A percentile compares a stretch with the other conserved stretches of the same genome.
phyloP scores from a whole-genome alignment of 2,113 vertebrate genomes.

The Cephalopterus ornatus region DNA sequence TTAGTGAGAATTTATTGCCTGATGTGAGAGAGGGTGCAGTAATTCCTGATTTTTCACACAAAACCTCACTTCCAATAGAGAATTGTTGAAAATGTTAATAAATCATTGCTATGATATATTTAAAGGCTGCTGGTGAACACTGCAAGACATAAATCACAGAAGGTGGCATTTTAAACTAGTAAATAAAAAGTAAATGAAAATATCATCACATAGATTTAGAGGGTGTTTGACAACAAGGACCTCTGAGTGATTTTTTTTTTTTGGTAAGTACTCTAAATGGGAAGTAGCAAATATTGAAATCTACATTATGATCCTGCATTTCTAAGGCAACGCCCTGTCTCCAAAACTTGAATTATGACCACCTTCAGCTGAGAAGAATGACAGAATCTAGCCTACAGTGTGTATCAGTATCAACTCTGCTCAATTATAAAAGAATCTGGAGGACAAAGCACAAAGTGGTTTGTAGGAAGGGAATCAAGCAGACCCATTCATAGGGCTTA shows the following conservation, averaged over 20 bases:
- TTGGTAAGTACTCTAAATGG: background rate
- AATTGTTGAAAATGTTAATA: constrained; percentile 17
- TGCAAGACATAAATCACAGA: constrained; percentile 14
- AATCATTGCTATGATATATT: constrained; percentile 38
- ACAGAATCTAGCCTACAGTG: background rate
- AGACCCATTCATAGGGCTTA: background rate
- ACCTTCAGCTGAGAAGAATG: background rate
- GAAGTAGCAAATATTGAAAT: background rate
- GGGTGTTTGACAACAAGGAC: constrained; percentile 6
- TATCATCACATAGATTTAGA: constrained; percentile 16
- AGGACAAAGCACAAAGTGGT: background rate
- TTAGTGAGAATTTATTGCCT: background rate
- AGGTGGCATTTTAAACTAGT: constrained; percentile 10
- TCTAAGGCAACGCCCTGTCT: background rate
- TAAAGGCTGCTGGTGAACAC: constrained; percentile 32
- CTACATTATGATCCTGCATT: background rate
- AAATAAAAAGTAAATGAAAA: constrained; percentile 58
- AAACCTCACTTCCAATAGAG: background rate
- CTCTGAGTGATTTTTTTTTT: background rate
- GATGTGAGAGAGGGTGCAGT: background rate
- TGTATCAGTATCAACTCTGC: background rate
- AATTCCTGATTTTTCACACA: constrained; percentile 27
- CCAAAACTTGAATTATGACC: background rate
- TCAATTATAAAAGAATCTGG: background rate
- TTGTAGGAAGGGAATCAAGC: background rate